These are phyloP conservation scores for Halcyon malimbica DNA, from an alignment of 2,113 vertebrate genomes.

Conservation along the genomic window DNA sequence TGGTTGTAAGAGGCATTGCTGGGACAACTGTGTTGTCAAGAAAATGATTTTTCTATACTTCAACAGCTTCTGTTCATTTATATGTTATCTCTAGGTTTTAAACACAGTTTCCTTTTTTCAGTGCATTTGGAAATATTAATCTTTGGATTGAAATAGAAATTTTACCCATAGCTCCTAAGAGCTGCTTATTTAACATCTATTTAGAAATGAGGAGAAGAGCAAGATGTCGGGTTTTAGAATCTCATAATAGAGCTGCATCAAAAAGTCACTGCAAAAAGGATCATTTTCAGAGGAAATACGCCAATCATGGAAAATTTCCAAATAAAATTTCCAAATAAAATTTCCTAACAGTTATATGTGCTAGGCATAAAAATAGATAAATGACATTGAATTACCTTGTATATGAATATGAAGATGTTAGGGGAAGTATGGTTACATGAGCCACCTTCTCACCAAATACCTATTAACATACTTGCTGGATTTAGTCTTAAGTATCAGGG, in stretches of 20 bases:
- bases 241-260: not conserved
- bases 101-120: not conserved
- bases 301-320: not conserved
- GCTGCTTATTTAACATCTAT: not conserved
- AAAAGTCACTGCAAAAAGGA: not conserved
- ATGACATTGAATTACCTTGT: not conserved
- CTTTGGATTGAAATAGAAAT: not conserved
- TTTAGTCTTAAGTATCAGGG: not conserved
- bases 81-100: not conserved
- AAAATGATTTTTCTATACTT: not conserved
- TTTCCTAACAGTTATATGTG: not conserved
- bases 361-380: not conserved
- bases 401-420: not conserved
- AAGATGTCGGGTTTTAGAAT: not conserved
- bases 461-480: not conserved
- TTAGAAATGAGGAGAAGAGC: not conserved
- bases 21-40: not conserved
- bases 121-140: not conserved
- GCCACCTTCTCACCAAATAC: not conserved
- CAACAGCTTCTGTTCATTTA: not conserved
- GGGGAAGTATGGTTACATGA: not conserved
- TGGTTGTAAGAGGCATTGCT: not conserved
- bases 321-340: not conserved
- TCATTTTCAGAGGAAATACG: not conserved
- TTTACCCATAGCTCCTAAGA: not conserved